Evolutionary conservation across 2,888 invertebrate species (phyloP).

Genomic region (Yponomeuta evonymella): DNA sequence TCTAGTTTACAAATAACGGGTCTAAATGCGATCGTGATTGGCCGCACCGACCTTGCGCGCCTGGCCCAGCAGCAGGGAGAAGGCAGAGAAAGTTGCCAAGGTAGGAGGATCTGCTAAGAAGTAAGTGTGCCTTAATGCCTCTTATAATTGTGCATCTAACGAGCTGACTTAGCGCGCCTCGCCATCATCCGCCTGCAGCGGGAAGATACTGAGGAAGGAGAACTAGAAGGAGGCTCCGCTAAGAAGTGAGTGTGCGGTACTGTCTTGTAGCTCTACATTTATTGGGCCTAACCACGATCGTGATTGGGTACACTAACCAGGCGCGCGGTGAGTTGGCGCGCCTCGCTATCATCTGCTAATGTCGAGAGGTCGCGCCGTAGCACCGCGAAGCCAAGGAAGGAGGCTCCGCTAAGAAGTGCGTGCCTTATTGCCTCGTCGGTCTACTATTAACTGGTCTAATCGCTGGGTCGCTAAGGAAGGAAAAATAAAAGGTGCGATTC

Average conservation of each 20-base stretch:
- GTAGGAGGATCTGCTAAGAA: slow-evolving; percentile 53
- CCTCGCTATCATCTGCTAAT: slow-evolving; percentile 89
- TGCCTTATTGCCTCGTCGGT: not conserved
- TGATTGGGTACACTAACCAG: too few species aligned
- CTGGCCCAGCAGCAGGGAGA: slow-evolving; percentile 94
- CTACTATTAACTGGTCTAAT: too few species aligned
- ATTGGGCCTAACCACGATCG: too few species aligned
- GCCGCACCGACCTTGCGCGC: slow-evolving; percentile 72
- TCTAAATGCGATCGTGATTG: too few species aligned
- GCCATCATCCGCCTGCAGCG: slow-evolving; percentile 96
- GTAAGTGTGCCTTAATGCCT: not conserved
- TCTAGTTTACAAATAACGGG: too few species aligned
- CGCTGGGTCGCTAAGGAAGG: too few species aligned
- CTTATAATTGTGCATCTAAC: slow-evolving; percentile 26
- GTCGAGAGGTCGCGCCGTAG: slow-evolving; percentile 95
- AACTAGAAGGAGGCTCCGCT: slow-evolving; percentile 58
- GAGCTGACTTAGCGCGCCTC: slow-evolving; percentile 94
- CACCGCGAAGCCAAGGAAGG: slow-evolving; percentile 84
- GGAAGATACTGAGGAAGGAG: slow-evolving; percentile 92
- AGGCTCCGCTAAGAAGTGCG: slow-evolving; percentile 37
- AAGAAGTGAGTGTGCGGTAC: slow-evolving; percentile 35
- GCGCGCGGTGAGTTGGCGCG: slow-evolving; percentile 79
- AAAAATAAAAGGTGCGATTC: too few species aligned
- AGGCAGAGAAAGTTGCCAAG: slow-evolving; percentile 86
- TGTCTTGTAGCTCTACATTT: slow-evolving; percentile 40